Evolutionary conservation across 2,888 invertebrate genomes (phyloP).

Genomic region (Phytoseiulus persimilis): DNA sequence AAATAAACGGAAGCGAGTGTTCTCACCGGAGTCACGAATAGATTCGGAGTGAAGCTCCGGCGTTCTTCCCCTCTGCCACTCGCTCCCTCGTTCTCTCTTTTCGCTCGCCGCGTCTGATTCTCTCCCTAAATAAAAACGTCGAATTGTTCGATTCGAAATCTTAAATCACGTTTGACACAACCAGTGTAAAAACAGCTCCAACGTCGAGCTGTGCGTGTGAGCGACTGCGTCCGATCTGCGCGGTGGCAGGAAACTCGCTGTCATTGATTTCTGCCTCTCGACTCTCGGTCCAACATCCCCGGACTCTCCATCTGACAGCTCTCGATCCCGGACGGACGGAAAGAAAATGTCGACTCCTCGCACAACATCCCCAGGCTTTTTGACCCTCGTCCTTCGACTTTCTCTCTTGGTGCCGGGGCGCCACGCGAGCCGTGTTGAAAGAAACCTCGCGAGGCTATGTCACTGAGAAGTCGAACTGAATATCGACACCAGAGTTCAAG

Average conservation of each 20-base stretch:
- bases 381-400: not conserved
- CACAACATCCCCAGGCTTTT: not conserved
- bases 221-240: not conserved
- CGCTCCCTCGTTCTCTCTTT: not conserved
- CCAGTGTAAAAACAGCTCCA: not conserved
- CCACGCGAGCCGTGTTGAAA: not conserved
- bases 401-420: not conserved
- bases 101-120: not conserved
- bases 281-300: not conserved
- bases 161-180: slow-evolving; percentile 5
- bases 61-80: not conserved
- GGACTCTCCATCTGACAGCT: not conserved
- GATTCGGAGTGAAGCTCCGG: not conserved
- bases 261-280: not conserved
- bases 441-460: not conserved
- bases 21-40: not conserved
- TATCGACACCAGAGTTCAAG: not conserved
- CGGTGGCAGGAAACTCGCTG: not conserved
- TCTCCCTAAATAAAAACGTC: not conserved
- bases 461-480: not conserved
- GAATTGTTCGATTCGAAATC: not conserved
- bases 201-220: not conserved
- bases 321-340: not conserved
- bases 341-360: not conserved
- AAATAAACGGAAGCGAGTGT: not conserved